Conservation (phyloP, 1,140 invertebrate species). For the Diachasma alloeum region DNA sequence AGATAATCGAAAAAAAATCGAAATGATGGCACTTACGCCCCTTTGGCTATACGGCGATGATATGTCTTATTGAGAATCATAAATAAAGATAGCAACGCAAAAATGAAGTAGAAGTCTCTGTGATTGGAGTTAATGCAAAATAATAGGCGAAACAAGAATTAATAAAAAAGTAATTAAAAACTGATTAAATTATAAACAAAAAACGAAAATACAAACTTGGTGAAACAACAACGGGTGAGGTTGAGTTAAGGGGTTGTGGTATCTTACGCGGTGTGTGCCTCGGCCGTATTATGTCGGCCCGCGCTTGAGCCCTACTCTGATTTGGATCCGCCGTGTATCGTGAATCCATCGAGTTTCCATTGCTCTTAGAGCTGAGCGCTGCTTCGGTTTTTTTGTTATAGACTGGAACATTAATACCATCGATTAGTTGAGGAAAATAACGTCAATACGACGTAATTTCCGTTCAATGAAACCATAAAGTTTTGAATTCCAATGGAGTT, state of each 20-base stretch:
- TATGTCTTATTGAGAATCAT: too few species aligned
- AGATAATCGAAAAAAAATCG: too few species aligned
- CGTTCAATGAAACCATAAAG: too few species aligned
- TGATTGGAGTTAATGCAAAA: constrained; percentile 10
- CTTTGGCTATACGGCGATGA: too few species aligned
- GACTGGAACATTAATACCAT: constrained; percentile 56
- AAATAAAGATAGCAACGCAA: too few species aligned
- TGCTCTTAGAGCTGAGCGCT: constrained; percentile 70
- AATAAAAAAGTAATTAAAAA: background rate
- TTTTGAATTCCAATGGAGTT: too few species aligned
- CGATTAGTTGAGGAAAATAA: too few species aligned
- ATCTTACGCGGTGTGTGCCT: constrained; percentile 75
- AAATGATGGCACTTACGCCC: too few species aligned
- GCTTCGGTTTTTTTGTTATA: constrained; percentile 73
- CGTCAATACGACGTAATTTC: too few species aligned
- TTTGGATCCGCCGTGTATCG: constrained; percentile 83
- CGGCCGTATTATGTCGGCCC: constrained; percentile 76
- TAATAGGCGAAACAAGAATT: background rate
- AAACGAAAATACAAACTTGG: constrained; percentile 61
- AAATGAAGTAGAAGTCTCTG: too few species aligned
- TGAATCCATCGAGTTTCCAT: constrained; percentile 73
- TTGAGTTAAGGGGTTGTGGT: constrained; percentile 57
- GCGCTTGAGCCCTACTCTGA: constrained; percentile 70
- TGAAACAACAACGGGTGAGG: constrained; percentile 58
- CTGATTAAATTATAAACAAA: background rate